Evolutionary conservation across 2,797 vertebrate genomes (phyloP).

Genomic region (Dromococcyx pavoninus): DNA sequence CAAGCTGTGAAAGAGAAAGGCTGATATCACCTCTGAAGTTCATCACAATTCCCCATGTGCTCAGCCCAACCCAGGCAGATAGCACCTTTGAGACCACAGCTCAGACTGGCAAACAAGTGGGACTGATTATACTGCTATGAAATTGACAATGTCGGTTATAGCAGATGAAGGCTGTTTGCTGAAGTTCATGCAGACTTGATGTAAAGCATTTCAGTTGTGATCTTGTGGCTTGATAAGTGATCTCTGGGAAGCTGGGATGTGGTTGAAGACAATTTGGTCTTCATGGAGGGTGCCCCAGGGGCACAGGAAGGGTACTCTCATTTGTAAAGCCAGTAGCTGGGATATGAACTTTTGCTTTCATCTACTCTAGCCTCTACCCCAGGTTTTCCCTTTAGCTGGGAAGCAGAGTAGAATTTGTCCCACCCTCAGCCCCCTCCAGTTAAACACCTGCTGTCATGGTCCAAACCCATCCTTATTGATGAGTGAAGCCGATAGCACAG

Average conservation of each 20-base stretch:
- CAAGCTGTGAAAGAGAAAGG: neutral
- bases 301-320: neutral
- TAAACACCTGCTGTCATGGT: neutral
- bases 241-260: neutral
- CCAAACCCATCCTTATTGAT: neutral
- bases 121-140: neutral
- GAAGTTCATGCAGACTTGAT: neutral
- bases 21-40: neutral
- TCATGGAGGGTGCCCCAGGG: neutral
- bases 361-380: neutral
- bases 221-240: neutral
- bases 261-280: neutral
- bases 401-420: neutral
- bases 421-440: neutral
- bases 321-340: neutral
- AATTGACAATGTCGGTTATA: neutral
- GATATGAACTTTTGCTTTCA: neutral
- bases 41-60: too few relatives aligned
- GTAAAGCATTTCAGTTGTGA: neutral
- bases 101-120: accelerated
- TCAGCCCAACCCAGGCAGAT: neutral
- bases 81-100: neutral
- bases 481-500: neutral
- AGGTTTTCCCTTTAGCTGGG: accelerated
- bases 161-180: neutral